Percentiles rank a stretch among this genome's conserved stretches.
phyloP scores from a whole-genome alignment of 2,113 vertebrate genomes.

The Redunca redunca region DNA sequence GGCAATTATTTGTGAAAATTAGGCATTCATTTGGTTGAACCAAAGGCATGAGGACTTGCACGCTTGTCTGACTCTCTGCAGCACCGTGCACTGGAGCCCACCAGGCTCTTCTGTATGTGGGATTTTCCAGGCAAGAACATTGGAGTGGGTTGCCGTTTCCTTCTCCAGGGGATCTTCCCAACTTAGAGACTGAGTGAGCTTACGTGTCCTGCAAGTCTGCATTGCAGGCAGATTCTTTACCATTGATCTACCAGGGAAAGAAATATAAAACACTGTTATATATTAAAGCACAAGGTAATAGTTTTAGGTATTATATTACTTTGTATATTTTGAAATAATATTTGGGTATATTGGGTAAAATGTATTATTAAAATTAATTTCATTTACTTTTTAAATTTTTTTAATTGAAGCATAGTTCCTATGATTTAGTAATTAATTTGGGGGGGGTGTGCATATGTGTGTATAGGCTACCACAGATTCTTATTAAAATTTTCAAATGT shows the following conservation, averaged over 20 bases:
- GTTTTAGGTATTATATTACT: background rate
- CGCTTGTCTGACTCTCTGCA: background rate
- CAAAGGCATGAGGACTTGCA: background rate
- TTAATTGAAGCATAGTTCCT: background rate
- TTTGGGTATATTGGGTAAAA: background rate
- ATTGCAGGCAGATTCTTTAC: background rate
- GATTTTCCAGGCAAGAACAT: background rate
- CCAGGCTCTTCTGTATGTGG: background rate
- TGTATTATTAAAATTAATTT: background rate
- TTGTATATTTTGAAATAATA: background rate
- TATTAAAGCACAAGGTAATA: background rate
- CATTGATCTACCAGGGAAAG: background rate
- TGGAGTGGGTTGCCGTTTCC: background rate
- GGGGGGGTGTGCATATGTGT: background rate
- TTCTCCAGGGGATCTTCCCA: background rate
- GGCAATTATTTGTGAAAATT: background rate
- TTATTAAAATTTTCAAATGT: background rate
- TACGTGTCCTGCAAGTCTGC: background rate
- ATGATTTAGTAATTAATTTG: background rate
- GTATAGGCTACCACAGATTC: background rate
- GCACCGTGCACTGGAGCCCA: background rate
- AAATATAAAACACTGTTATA: background rate
- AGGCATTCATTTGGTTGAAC: background rate
- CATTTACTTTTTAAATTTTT: background rate
- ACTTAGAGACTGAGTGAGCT: rapidly evolving